phyloP scores from a whole-genome alignment of 2,113 vertebrate species.

The Hippoglossus stenolepis region DNA sequence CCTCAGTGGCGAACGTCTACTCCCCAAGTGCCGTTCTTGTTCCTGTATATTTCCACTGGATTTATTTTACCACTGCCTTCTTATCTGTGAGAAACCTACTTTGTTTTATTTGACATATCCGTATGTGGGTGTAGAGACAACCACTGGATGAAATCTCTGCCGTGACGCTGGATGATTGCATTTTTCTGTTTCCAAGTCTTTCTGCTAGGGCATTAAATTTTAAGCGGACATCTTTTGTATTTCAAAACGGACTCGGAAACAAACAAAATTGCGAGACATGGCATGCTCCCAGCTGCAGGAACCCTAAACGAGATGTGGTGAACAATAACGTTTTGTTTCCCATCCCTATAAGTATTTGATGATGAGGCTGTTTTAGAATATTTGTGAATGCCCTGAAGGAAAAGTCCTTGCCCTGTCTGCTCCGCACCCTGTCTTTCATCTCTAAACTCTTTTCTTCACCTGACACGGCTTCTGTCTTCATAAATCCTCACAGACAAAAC shows the following conservation, averaged over 20 bases:
- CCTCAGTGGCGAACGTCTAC: too few species aligned
- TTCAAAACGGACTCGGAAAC: neutral
- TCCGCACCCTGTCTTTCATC: neutral
- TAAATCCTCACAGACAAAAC: neutral
- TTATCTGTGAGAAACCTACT: neutral
- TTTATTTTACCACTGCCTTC: too few species aligned
- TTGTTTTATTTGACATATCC: neutral
- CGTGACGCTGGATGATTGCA: neutral
- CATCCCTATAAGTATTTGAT: constrained; percentile 7
- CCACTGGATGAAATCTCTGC: neutral
- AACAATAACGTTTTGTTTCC: neutral
- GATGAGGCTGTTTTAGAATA: neutral
- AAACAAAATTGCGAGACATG: neutral
- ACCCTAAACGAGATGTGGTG: neutral
- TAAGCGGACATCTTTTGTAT: neutral
- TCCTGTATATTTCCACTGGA: too few species aligned
- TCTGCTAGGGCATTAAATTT: neutral
- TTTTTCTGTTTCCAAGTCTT: neutral
- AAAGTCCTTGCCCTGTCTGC: neutral
- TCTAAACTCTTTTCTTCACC: neutral
- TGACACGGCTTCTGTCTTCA: neutral
- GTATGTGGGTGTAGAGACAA: neutral
- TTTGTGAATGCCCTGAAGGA: constrained; percentile 12
- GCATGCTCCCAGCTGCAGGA: neutral
- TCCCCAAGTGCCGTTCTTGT: too few species aligned